These are phyloP conservation scores for Avahi laniger DNA, from an alignment of 2,797 vertebrate genomes.

Conservation along the genomic window DNA sequence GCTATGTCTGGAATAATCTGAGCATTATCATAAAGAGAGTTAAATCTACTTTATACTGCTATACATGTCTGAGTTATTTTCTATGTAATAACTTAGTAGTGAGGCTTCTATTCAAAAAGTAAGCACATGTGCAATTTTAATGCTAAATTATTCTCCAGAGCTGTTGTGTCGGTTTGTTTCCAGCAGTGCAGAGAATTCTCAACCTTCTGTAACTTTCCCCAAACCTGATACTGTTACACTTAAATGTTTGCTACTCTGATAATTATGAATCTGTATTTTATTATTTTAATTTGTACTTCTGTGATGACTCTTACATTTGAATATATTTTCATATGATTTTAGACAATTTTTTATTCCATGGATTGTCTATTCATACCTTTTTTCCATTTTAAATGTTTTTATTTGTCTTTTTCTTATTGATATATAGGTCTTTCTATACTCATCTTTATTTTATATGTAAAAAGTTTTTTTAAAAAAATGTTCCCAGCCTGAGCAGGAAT, in stretches of 20 bases:
- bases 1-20: not conserved
- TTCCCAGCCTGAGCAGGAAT: too few relatives aligned
- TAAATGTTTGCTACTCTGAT: not conserved
- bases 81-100: not conserved
- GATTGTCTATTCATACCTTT: not conserved
- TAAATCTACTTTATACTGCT: not conserved
- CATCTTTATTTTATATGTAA: not conserved
- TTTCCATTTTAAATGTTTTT: not conserved
- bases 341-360: not conserved
- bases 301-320: not conserved
- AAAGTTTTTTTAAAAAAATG: not conserved
- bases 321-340: not conserved
- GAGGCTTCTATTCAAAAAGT: not conserved
- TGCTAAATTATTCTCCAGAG: not conserved
- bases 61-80: not conserved
- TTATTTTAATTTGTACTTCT: not conserved
- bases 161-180: not conserved
- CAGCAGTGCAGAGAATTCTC: not conserved
- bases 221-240: not conserved
- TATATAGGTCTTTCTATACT: not conserved
- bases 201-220: not conserved
- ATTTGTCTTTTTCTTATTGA: not conserved
- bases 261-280: not conserved
- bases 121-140: not conserved
- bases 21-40: not conserved